Evolutionary conservation across 2,113 vertebrate species (phyloP).

Genomic region (Prunella fulvescens): DNA sequence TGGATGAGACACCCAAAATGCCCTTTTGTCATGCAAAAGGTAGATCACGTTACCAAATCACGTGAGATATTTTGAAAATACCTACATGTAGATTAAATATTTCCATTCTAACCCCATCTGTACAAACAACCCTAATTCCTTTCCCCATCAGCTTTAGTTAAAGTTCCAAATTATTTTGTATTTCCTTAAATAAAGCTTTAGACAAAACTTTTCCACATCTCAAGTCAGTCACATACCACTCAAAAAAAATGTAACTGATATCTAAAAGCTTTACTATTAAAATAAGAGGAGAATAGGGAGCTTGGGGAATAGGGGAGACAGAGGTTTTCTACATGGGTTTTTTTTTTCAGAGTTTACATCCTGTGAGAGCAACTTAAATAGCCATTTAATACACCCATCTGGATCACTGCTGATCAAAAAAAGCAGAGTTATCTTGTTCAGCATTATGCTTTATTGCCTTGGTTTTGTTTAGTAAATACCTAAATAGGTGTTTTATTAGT

Average conservation of each 20-base stretch:
- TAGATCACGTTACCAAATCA: slow-evolving; percentile 8
- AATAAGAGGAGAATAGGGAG: not conserved
- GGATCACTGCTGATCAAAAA: not conserved
- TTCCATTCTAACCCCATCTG: slow-evolving; percentile 55
- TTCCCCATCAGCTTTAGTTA: slow-evolving; percentile 29
- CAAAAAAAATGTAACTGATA: slow-evolving; percentile 9
- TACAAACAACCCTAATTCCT: slow-evolving; percentile 40
- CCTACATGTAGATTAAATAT: slow-evolving; percentile 32
- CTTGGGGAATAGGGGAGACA: not conserved
- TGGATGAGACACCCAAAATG: not conserved
- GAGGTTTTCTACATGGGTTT: not conserved
- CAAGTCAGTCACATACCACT: not conserved
- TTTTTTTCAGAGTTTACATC: not conserved
- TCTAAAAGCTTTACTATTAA: not conserved
- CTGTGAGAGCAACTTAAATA: not conserved
- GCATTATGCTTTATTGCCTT: not conserved
- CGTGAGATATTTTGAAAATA: not conserved
- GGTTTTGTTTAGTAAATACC: not conserved
- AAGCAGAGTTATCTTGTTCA: not conserved
- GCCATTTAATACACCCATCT: not conserved
- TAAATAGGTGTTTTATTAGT: not conserved
- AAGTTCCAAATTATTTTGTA: slow-evolving; percentile 19
- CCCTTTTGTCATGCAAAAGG: not conserved
- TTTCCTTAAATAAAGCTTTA: slow-evolving; percentile 13
- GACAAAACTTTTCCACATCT: slow-evolving; percentile 50